Conservation (phyloP, 2,113 vertebrate genomes). For the Hemichromis elongatus region DNA sequence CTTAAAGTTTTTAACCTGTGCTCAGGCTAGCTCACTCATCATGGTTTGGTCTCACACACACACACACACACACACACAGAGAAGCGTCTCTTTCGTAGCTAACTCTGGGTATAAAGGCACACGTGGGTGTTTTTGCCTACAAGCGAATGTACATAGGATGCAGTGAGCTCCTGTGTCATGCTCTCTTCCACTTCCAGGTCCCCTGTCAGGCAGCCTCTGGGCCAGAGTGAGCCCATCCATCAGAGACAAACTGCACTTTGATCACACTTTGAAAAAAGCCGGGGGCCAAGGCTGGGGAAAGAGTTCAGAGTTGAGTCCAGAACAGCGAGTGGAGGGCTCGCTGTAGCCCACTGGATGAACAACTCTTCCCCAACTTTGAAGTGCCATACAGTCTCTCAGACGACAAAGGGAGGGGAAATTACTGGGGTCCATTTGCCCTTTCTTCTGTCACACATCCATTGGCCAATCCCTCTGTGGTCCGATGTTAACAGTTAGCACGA, state of each 20-base stretch:
- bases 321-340: slow-evolving; percentile 4
- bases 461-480: neutral
- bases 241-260: slow-evolving; percentile 67
- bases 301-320: slow-evolving; percentile 1
- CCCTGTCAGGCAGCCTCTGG: slow-evolving; percentile 27
- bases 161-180: slow-evolving; percentile 30
- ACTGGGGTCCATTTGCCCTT: slow-evolving; percentile 40
- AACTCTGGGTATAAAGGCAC: neutral
- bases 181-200: slow-evolving; percentile 56
- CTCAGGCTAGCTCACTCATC: neutral
- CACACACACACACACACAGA: neutral
- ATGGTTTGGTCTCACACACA: neutral
- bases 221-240: slow-evolving; percentile 59
- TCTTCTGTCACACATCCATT: slow-evolving; percentile 8
- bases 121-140: neutral
- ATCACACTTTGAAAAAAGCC: slow-evolving; percentile 65
- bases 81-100: neutral
- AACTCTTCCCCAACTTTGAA: slow-evolving; percentile 63
- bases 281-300: slow-evolving; percentile 32
- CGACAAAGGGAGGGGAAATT: slow-evolving; percentile 55
- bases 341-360: slow-evolving; percentile 50
- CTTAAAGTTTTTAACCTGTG: neutral
- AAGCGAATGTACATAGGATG: neutral
- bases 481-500: slow-evolving; percentile 1
- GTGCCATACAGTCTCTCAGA: slow-evolving; percentile 57